Evolutionary conservation across 2,113 vertebrate genomes (phyloP).

Genomic region (Passer domesticus): DNA sequence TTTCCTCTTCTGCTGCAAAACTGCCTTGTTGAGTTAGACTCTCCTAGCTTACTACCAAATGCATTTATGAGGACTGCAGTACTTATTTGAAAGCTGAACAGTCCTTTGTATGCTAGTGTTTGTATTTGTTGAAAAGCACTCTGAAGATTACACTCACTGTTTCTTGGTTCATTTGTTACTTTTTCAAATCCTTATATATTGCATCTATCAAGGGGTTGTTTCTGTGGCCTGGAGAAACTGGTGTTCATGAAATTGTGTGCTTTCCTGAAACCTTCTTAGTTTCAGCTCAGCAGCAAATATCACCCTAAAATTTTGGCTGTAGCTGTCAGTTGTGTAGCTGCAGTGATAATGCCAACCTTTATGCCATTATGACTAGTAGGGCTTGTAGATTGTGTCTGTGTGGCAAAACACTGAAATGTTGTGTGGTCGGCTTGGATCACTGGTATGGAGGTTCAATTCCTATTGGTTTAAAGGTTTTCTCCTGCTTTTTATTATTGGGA

Average conservation of each 20-base stretch:
- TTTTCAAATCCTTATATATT: neutral
- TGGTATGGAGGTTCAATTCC: neutral
- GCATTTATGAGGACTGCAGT: neutral
- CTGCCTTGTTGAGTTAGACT: neutral
- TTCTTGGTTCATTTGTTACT: neutral
- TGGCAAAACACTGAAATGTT: neutral
- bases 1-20: neutral
- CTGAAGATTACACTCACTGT: neutral
- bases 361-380: neutral
- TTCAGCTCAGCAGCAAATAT: neutral
- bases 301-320: neutral
- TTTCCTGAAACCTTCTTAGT: neutral
- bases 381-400: neutral
- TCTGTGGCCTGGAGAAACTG: neutral
- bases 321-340: neutral
- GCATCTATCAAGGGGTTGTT: neutral
- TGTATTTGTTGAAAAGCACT: neutral
- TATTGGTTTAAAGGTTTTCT: neutral
- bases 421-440: neutral
- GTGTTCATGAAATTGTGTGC: neutral
- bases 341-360: neutral
- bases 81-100: neutral
- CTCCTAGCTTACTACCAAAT: neutral
- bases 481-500: neutral
- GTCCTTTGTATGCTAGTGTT: neutral